Evolutionary conservation across 2,113 vertebrate genomes (phyloP), one percentile per base, ranked within the genome.

Genomic region (Tinamus guttatus): DNA sequence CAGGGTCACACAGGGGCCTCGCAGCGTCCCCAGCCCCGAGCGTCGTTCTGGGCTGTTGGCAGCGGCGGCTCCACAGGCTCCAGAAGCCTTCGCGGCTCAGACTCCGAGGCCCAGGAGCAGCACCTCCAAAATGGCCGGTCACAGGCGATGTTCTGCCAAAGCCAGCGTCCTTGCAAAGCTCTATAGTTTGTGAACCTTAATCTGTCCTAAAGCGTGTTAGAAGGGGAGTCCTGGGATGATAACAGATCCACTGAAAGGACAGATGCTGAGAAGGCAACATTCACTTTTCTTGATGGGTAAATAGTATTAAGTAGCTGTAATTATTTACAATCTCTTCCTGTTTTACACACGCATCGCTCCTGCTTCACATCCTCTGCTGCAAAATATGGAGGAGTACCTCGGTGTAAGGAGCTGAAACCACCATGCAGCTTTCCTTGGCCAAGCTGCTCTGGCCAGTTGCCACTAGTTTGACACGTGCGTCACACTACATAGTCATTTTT

Each of bases 111-210:
- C 41, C 30, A 24, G 36, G n/a, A 38, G 27, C 4, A 6, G 76
- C 30, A 2, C 20, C 32, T 28, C 34, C 2, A 0, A 13, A 3
- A 4, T 2, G 0, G 27, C 32, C 8, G 19, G 5, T 30, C 87
- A 34, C 24, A 15, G 43, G 3, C 22, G 49, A 0, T 13, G 58
- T 15, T 62, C 1, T 73, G 70, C 60, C 86, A 60, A 34, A 78
- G 45, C 5, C 60, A 32, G 34, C 5, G 0, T 41, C 49, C 28
- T 4, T 3, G 68, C 1, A 0, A 76, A 81, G 59, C 60, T 81
- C 77, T 59, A 73, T 11, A 2, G 3, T 36, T 9, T 8, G 25
- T n/a, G 6, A 8, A 2, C 19, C 19, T 51, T 3, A 32, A 17
- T 17, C 52, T 32, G 11, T 14, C 51, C 32, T 5, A 27, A 10